Evolutionary conservation across 2,888 invertebrate species (phyloP).

Genomic region (Sphaerophoria taeniata): DNA sequence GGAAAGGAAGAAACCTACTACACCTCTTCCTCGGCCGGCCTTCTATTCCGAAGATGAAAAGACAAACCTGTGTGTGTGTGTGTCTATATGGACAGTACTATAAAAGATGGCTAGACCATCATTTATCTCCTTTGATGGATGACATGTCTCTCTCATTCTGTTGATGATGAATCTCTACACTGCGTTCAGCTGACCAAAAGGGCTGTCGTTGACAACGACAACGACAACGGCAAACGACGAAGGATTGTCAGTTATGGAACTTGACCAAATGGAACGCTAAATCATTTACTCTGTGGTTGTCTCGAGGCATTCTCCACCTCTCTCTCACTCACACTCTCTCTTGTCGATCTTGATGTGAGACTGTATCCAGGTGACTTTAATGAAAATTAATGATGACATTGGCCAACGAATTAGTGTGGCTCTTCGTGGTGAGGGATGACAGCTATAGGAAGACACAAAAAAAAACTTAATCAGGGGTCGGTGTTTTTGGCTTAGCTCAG

Average conservation of each 20-base stretch:
- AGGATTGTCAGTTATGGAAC: constrained; percentile 66
- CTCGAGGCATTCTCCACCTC: constrained; percentile 1
- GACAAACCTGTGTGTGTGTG: constrained; percentile 30
- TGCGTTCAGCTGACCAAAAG: constrained; percentile 44
- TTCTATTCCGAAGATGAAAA: constrained; percentile 41
- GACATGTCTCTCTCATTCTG: constrained; percentile 70
- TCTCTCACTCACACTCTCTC: constrained; percentile 38
- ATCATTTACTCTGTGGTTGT: constrained; percentile 53
- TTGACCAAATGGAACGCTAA: constrained; percentile 56
- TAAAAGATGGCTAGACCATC: constrained; percentile 69
- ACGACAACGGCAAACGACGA: constrained; percentile 27
- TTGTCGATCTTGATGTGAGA: neutral
- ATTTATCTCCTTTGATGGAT: constrained; percentile 74
- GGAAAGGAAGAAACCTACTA: constrained; percentile 31
- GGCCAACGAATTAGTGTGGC: constrained; percentile 72
- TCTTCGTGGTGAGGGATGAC: constrained; percentile 69
- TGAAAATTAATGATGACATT: constrained; percentile 75
- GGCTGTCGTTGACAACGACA: constrained; percentile 65
- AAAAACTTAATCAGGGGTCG: constrained; percentile 55
- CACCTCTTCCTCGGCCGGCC: neutral
- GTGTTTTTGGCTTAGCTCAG: constrained; percentile 45
- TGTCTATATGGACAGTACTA: constrained; percentile 44
- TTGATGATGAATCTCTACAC: constrained; percentile 70
- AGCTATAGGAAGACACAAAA: constrained; percentile 35
- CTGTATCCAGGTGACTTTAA: constrained; percentile 72